phyloP scores from a whole-genome alignment of 2,113 vertebrate genomes.

The Elaphurus davidianus region DNA sequence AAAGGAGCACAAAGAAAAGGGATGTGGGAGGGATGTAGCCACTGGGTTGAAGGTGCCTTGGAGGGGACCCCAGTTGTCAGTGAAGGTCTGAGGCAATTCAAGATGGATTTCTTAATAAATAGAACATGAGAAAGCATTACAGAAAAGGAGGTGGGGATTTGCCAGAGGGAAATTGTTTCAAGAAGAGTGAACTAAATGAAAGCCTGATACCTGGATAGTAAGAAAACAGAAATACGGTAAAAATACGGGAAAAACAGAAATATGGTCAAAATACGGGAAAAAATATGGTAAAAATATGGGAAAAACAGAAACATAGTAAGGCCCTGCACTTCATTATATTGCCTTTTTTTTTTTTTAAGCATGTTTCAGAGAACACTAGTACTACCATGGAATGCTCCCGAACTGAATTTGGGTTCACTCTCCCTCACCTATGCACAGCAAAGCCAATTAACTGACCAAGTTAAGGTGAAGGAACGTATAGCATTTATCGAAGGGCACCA shows the following conservation, averaged over 20 bases:
- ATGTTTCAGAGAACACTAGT: background rate
- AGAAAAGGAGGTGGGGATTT: background rate
- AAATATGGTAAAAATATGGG: background rate
- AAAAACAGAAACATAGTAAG: background rate
- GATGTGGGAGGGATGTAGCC: background rate
- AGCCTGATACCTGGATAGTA: background rate
- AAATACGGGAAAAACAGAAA: background rate
- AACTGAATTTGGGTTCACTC: background rate
- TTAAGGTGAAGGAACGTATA: background rate
- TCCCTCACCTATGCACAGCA: background rate
- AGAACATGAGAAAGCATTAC: background rate
- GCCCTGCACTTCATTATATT: background rate
- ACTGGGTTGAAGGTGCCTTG: background rate
- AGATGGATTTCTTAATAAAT: background rate
- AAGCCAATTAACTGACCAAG: background rate
- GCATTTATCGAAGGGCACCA: background rate
- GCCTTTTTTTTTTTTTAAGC: background rate
- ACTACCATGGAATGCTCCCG: background rate
- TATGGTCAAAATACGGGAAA: background rate
- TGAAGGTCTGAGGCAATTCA: background rate
- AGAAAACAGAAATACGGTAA: background rate
- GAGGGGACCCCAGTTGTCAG: background rate
- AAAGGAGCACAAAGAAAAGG: background rate
- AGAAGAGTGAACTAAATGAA: background rate
- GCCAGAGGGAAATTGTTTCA: background rate